Percentiles rank a stretch among this genome's conserved stretches.
These are phyloP conservation scores for Blastomussa wellsi DNA, from an alignment of 92 coral and sea anemone species.

Conservation along the genomic window DNA sequence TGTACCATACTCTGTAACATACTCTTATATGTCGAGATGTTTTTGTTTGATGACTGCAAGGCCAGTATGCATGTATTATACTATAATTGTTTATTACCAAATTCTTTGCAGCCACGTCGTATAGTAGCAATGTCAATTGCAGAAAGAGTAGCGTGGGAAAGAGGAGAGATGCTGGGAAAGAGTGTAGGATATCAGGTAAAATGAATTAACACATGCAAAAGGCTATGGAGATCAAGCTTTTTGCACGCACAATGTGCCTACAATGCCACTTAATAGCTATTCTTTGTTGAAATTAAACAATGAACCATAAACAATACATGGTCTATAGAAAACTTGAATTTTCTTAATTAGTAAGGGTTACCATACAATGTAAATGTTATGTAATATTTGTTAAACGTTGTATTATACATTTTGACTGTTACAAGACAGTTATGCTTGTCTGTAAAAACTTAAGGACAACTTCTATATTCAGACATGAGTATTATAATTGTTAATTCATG, in stretches of 20 bases:
- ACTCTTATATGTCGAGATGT: too few species aligned
- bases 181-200: conserved; percentile 90
- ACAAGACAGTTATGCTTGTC: too few species aligned
- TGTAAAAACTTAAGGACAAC: too few species aligned
- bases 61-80: not conserved
- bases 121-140: conserved; percentile 94
- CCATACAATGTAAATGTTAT: too few species aligned
- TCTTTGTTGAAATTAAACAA: too few species aligned
- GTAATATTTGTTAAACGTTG: too few species aligned
- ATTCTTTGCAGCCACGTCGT: conserved; percentile 73
- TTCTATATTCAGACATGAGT: not conserved
- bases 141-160: conserved; percentile 94
- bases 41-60: not conserved
- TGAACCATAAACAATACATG: too few species aligned
- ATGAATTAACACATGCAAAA: not conserved
- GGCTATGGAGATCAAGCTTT: not conserved
- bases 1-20: too few species aligned
- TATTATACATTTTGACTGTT: too few species aligned
- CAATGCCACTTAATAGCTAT: too few species aligned
- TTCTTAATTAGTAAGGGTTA: too few species aligned
- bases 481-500: not conserved
- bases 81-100: not conserved
- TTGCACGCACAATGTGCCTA: not conserved
- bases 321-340: too few species aligned
- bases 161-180: conserved; percentile 82